Conservation (phyloP, 2,888 invertebrate genomes). For the Sialis lutaria region DNA sequence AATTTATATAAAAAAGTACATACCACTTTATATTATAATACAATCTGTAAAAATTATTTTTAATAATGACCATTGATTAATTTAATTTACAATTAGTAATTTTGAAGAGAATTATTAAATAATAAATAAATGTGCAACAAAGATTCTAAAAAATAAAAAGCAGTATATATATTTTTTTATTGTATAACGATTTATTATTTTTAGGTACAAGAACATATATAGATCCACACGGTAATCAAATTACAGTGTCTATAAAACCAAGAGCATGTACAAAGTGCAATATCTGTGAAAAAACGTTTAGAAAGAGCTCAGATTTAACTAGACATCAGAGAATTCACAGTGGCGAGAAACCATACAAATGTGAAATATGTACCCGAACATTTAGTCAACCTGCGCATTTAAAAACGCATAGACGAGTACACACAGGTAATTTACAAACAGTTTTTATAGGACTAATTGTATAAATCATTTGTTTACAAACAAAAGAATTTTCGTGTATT, state of each 20-base stretch:
- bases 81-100: too few relatives aligned
- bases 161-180: too few relatives aligned
- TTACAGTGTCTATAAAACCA: background rate
- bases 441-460: background rate
- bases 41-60: too few relatives aligned
- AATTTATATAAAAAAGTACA: too few relatives aligned
- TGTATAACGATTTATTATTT: background rate
- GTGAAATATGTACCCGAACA: slow-evolving; percentile 1
- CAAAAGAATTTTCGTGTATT: background rate
- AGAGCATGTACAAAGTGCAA: background rate
- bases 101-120: too few relatives aligned
- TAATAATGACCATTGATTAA: too few relatives aligned
- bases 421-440: background rate
- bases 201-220: background rate
- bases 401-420: background rate
- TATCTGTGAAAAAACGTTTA: background rate
- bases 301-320: background rate
- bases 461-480: background rate
- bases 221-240: background rate
- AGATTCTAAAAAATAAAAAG: too few relatives aligned
- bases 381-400: background rate
- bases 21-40: too few relatives aligned
- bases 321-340: background rate
- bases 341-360: slow-evolving; percentile 1
- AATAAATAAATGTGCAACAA: too few relatives aligned